phyloP scores from a whole-genome alignment of 2,113 vertebrate species.

The Narcine bancroftii region DNA sequence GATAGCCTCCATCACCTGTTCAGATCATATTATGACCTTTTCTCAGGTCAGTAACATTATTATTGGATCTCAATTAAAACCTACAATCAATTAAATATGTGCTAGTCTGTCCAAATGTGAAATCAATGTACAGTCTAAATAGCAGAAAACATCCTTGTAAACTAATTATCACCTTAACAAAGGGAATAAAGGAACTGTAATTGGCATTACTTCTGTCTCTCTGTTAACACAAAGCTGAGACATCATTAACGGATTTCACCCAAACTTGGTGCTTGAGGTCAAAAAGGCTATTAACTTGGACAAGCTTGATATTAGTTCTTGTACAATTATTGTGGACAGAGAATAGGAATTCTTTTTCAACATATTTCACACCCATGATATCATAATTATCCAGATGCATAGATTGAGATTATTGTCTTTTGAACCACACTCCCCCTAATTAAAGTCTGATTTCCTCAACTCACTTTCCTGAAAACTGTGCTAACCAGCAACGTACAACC shows the following conservation, averaged over 20 bases:
- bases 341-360: background rate
- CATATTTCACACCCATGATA: conserved; percentile 8
- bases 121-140: conserved; percentile 49
- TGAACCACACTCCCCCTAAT: background rate
- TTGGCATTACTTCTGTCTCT: conserved; percentile 27
- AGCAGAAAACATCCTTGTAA: conserved; percentile 46
- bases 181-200: background rate
- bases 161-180: conserved; percentile 45
- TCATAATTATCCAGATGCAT: background rate
- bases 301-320: conserved; percentile 5
- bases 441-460: no score
- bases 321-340: background rate
- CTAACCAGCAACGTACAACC: background rate
- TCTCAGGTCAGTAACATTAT: conserved; percentile 30
- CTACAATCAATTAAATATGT: conserved; percentile 10
- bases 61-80: conserved; percentile 20
- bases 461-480: background rate
- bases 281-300: background rate
- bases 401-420: background rate
- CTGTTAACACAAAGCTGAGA: background rate
- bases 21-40: background rate
- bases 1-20: conserved; percentile 17
- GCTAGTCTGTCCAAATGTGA: conserved; percentile 43
- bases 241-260: background rate
- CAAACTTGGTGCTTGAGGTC: background rate